These are phyloP conservation scores for Tuberolachnus salignus DNA, from an alignment of 2,888 invertebrate genomes.

Conservation along the genomic window DNA sequence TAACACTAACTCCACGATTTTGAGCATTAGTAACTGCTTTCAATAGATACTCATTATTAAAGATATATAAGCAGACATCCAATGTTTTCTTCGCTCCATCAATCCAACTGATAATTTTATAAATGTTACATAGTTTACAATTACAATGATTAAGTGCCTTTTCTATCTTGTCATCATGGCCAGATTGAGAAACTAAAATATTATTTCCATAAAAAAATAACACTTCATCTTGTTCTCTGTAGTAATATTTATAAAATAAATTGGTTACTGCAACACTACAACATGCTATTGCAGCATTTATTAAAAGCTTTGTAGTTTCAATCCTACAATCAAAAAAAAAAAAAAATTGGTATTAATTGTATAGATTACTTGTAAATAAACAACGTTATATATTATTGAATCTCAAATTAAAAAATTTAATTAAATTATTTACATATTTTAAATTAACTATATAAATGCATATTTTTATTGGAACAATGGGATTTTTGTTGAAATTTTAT, in stretches of 20 bases:
- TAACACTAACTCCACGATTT: slow-evolving; percentile 23
- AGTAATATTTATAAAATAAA: not conserved
- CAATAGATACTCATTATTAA: not conserved
- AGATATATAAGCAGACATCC: slow-evolving; percentile 24
- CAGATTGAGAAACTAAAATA: not conserved
- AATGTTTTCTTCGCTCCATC: slow-evolving; percentile 17
- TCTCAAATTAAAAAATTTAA: too few species aligned
- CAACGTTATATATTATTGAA: too few species aligned
- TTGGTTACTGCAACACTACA: not conserved
- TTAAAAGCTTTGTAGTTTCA: too few species aligned
- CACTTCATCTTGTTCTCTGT: not conserved
- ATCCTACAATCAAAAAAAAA: too few species aligned
- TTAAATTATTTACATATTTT: too few species aligned
- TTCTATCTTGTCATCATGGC: too few species aligned
- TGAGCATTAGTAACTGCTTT: slow-evolving; percentile 17
- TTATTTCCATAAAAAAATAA: slow-evolving; percentile 8
- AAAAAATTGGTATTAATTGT: too few species aligned
- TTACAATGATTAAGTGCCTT: not conserved
- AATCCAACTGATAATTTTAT: slow-evolving; percentile 12
- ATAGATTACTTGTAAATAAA: too few species aligned
- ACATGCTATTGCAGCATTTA: not conserved
- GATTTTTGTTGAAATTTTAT: too few species aligned
- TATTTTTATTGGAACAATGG: too few species aligned
- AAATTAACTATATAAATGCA: too few species aligned
- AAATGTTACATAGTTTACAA: slow-evolving; percentile 7